These are phyloP conservation scores for Mus caroli DNA, from an alignment of 2,797 vertebrate genomes.

Conservation along the genomic window DNA sequence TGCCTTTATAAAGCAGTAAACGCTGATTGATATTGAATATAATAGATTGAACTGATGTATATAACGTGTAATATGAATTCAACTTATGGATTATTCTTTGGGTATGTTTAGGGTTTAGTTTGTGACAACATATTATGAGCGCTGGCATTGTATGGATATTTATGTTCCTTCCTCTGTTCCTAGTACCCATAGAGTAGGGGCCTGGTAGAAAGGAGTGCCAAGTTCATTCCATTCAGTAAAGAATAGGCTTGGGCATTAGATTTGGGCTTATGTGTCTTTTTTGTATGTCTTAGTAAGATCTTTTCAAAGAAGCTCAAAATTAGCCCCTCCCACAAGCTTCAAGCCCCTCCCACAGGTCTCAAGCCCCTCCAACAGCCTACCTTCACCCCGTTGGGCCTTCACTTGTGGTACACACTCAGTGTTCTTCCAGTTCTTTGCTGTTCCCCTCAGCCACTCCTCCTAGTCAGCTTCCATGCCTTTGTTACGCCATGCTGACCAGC, in stretches of 20 bases:
- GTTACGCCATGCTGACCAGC: background rate
- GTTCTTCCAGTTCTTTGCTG: background rate
- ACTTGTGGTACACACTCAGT: background rate
- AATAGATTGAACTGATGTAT: background rate
- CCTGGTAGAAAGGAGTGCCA: background rate
- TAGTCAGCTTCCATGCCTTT: background rate
- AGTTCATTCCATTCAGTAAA: background rate
- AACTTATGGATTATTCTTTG: background rate
- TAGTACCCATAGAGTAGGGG: too few relatives aligned
- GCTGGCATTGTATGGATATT: background rate
- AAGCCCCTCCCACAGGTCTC: background rate
- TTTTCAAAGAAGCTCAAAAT: background rate
- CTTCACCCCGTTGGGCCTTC: background rate
- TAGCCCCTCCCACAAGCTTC: background rate
- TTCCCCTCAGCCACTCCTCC: background rate
- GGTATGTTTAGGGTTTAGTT: background rate
- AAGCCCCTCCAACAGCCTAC: too few relatives aligned
- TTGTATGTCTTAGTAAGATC: background rate
- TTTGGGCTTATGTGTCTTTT: background rate
- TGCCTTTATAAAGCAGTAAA: background rate
- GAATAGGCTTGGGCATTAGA: background rate
- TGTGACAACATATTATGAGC: background rate
- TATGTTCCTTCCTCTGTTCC: background rate
- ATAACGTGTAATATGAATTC: background rate
- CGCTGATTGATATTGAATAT: background rate